A percentile compares a stretch with the other conserved stretches of the same genome.
phyloP scores from a whole-genome alignment of 2,888 invertebrate species.

The Drosophila mayaguana region DNA sequence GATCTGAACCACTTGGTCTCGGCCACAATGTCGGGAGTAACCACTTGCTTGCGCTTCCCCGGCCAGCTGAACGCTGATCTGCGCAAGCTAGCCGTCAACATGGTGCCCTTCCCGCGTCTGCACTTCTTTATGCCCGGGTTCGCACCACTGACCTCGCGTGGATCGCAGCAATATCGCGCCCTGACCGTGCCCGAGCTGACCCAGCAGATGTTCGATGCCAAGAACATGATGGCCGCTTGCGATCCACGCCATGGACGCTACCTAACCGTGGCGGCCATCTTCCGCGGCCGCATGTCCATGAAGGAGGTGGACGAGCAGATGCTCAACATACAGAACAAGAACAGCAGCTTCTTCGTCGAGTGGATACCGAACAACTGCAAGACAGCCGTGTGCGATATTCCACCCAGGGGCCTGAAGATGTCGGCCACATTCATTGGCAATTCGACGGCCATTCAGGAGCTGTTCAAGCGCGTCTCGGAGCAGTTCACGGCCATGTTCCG shows the following conservation, averaged over 20 bases:
- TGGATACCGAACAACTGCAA: conserved; percentile 98
- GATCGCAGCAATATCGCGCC: conserved; percentile 95
- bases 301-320: conserved; percentile 96
- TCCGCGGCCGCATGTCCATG: conserved; percentile 97
- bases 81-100: conserved; percentile 96
- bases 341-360: conserved; percentile 94
- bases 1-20: conserved; percentile 97
- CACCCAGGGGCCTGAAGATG: conserved; percentile 95
- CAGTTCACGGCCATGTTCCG: conserved; percentile 98
- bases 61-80: conserved; percentile 97
- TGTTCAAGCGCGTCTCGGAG: conserved; percentile 96
- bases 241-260: conserved; percentile 97
- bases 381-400: conserved; percentile 97
- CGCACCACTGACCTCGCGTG: conserved; percentile 95
- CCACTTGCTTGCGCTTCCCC: conserved; percentile 94
- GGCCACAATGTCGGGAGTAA: conserved; percentile 94
- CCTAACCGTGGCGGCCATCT: conserved; percentile 95
- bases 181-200: conserved; percentile 96
- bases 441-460: conserved; percentile 96
- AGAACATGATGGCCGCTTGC: conserved; percentile 99
- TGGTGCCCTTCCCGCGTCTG: conserved; percentile 98
- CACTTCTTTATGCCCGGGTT: conserved; percentile 99
- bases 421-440: conserved; percentile 97
- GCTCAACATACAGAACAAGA: conserved; percentile 98
- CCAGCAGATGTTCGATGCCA: conserved; percentile 96